These are phyloP conservation scores for Merodon equestris DNA, from an alignment of 2,888 invertebrate genomes.

Conservation along the genomic window DNA sequence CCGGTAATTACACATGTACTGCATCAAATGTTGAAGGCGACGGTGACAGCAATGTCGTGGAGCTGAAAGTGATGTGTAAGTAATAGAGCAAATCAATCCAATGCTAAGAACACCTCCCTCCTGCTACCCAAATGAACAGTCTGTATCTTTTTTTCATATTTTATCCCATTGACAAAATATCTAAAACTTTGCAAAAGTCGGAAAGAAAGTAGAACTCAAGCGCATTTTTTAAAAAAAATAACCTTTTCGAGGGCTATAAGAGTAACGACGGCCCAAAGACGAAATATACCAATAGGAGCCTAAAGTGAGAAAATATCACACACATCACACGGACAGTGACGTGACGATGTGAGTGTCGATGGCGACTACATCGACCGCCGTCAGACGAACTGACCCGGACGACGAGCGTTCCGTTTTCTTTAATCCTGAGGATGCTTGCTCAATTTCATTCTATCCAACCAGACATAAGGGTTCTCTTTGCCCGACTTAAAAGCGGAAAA, in stretches of 20 bases:
- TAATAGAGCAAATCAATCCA: no score
- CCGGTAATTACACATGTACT: constrained; percentile 92
- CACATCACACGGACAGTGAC: constrained; percentile 5
- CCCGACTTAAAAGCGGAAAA: neutral
- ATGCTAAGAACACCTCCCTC: no score
- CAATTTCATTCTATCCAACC: constrained; percentile 59
- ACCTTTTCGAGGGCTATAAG: constrained; percentile 43
- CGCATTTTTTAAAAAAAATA: constrained; percentile 43
- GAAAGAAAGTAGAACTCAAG: no score
- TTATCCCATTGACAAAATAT: no score
- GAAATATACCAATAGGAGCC: no score
- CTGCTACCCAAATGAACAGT: constrained; percentile 36
- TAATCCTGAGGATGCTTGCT: constrained; percentile 32
- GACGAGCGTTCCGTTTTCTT: constrained; percentile 15
- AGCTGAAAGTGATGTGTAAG: constrained; percentile 95
- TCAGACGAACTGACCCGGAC: constrained; percentile 3
- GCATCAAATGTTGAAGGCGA: constrained; percentile 96
- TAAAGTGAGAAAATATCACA: constrained; percentile 33
- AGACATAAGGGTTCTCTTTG: constrained; percentile 52
- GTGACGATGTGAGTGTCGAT: neutral
- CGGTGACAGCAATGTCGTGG: constrained; percentile 89
- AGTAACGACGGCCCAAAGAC: constrained; percentile 10
- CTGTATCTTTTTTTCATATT: constrained; percentile 37
- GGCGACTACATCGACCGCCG: neutral
- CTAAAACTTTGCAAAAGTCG: constrained; percentile 48